A percentile compares a stretch with the other conserved stretches of the same genome.
phyloP scores from a whole-genome alignment of 2,113 vertebrate species.

The Crotalus horridus region DNA sequence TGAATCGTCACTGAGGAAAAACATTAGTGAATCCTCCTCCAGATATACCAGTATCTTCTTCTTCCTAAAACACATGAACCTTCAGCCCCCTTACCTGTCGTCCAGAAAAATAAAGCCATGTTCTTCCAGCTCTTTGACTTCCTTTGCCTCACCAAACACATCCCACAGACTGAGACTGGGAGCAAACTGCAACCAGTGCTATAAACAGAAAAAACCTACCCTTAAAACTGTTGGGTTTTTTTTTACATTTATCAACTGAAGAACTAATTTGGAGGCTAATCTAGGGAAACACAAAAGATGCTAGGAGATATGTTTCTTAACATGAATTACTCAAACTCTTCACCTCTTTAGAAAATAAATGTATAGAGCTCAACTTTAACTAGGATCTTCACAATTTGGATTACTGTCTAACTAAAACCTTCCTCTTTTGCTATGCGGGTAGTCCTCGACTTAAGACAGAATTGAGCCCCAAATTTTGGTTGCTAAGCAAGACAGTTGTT shows the following conservation, averaged over 20 bases:
- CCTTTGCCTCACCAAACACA: conserved; percentile 63
- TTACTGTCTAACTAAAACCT: neutral
- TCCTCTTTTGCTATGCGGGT: neutral
- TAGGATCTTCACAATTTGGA: neutral
- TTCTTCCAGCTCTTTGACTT: conserved; percentile 65
- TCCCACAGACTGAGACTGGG: conserved; percentile 68
- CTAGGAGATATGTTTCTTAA: neutral
- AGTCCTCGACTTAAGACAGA: neutral
- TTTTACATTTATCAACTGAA: neutral
- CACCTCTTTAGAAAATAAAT: neutral
- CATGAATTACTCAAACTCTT: neutral
- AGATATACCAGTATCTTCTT: neutral
- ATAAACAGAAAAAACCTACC: neutral
- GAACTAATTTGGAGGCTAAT: neutral
- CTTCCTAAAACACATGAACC: neutral
- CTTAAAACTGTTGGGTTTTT: neutral
- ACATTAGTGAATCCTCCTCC: neutral
- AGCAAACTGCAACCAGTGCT: conserved; percentile 83
- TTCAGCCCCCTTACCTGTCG: conserved; percentile 62
- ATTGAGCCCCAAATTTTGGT: neutral
- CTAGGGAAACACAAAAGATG: neutral
- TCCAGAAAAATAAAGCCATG: conserved; percentile 77
- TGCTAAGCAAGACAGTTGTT: neutral
- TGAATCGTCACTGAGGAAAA: neutral
- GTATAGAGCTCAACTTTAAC: neutral